These are phyloP conservation scores for Lagothrix lagotricha DNA, from an alignment of 2,797 vertebrate species.

Conservation along the genomic window DNA sequence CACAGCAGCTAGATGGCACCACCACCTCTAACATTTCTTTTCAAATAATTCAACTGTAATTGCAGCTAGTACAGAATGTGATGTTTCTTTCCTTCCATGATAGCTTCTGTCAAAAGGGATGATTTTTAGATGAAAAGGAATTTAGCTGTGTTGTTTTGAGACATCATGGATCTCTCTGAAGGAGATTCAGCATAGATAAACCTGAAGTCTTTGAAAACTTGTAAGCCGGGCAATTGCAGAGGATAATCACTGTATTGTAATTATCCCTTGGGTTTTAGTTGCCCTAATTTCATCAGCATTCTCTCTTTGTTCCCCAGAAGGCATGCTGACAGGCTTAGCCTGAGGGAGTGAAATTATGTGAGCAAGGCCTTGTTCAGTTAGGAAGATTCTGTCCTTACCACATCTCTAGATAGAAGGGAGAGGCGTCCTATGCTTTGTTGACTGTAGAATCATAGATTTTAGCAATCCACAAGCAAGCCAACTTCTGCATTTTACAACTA, in stretches of 20 bases:
- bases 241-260: background rate
- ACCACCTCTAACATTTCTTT: background rate
- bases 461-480: background rate
- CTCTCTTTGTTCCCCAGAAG: background rate
- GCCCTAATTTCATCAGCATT: background rate
- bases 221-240: background rate
- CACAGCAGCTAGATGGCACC: slow-evolving; percentile 81
- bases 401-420: background rate
- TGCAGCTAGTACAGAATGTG: background rate
- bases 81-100: background rate
- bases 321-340: background rate
- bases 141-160: background rate
- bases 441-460: background rate
- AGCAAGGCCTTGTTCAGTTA: background rate
- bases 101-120: background rate
- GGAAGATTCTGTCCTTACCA: background rate
- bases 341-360: background rate
- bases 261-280: background rate
- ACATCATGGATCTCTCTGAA: background rate
- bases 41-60: background rate
- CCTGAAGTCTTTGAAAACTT: slow-evolving; percentile 39
- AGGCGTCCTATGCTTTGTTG: background rate
- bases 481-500: background rate
- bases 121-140: background rate
- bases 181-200: slow-evolving; percentile 28